Evolutionary conservation across 2,888 invertebrate genomes (phyloP).

Genomic region (Aleiodes testaceus): DNA sequence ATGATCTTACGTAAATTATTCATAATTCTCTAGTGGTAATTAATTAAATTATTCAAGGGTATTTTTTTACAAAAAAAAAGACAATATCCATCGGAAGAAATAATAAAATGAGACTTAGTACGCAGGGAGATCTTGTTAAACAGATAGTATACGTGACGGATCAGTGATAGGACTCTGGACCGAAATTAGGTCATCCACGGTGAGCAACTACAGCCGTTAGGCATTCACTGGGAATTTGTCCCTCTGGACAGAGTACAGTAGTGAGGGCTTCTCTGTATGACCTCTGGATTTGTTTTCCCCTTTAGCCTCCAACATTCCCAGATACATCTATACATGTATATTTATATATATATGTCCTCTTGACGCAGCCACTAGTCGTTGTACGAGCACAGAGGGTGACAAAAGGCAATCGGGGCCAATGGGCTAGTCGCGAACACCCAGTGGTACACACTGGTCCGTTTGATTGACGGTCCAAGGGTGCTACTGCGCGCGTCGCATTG

Average conservation of each 20-base stretch:
- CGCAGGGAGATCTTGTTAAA: not conserved
- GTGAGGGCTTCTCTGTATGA: slow-evolving; percentile 2
- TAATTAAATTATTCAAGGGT: too few species aligned
- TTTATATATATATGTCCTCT: slow-evolving; percentile 8
- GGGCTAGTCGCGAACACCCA: slow-evolving; percentile 62
- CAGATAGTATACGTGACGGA: slow-evolving; percentile 38
- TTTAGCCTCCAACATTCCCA: slow-evolving; percentile 1
- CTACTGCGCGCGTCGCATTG: slow-evolving; percentile 61
- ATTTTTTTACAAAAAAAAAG: too few species aligned
- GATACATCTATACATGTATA: slow-evolving; percentile 4
- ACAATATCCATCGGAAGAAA: not conserved
- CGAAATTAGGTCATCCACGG: slow-evolving; percentile 49
- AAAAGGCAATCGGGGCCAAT: slow-evolving; percentile 69
- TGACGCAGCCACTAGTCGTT: slow-evolving; percentile 12
- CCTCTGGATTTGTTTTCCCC: slow-evolving; percentile 34
- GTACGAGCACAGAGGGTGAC: slow-evolving; percentile 55
- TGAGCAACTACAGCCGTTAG: slow-evolving; percentile 36
- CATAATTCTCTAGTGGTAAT: too few species aligned
- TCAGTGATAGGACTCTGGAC: slow-evolving; percentile 44
- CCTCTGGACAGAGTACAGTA: slow-evolving; percentile 52
- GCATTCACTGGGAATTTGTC: slow-evolving; percentile 58
- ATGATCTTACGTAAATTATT: too few species aligned
- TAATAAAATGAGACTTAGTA: not conserved
- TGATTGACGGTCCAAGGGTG: slow-evolving; percentile 68
- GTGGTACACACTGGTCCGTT: slow-evolving; percentile 56